These are phyloP conservation scores for Calcarius lapponicus DNA, from an alignment of 2,797 vertebrate genomes.

Conservation along the genomic window DNA sequence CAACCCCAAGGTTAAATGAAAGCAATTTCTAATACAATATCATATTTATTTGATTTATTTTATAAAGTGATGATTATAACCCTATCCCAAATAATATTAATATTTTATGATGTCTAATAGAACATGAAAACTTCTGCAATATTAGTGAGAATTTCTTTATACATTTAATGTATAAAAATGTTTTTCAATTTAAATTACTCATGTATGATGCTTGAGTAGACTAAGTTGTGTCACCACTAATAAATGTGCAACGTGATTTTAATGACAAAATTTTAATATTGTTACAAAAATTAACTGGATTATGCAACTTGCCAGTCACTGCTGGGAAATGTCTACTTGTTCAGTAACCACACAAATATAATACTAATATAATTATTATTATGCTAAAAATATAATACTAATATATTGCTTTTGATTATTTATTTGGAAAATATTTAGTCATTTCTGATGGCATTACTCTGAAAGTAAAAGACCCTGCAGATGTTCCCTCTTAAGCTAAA, in stretches of 20 bases:
- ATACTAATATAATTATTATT: not conserved
- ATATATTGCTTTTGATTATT: not conserved
- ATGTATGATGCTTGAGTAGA: not conserved
- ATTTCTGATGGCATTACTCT: not conserved
- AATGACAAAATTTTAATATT: not conserved
- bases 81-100: not conserved
- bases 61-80: not conserved
- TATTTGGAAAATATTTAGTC: not conserved
- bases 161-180: not conserved
- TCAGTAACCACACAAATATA: not conserved
- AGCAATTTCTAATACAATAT: not conserved
- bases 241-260: not conserved
- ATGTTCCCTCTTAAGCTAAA: not conserved
- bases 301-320: not conserved
- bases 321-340: not conserved
- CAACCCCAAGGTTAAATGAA: not conserved
- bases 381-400: not conserved
- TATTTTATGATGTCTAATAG: not conserved
- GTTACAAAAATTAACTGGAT: not conserved
- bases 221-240: not conserved
- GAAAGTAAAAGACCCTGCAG: not conserved
- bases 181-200: not conserved
- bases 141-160: not conserved
- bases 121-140: not conserved
- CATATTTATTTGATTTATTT: conserved; percentile 9